Conservation (phyloP, 1,140 invertebrate genomes). For the Aphelinus certus region DNA sequence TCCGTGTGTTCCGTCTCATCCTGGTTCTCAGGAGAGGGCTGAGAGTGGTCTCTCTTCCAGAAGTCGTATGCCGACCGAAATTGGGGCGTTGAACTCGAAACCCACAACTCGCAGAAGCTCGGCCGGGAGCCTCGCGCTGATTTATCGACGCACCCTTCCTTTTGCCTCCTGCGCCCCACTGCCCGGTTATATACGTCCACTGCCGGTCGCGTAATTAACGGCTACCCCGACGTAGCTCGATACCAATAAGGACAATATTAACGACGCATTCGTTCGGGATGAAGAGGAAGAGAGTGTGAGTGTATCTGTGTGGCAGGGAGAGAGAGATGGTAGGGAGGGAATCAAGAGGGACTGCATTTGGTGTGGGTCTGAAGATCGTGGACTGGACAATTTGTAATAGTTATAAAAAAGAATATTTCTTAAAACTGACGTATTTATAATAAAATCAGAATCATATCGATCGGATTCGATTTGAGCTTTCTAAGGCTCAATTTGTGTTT, state of each 20-base stretch:
- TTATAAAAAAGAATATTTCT: too few relatives aligned
- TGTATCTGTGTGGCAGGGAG: too few relatives aligned
- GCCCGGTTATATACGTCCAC: neutral
- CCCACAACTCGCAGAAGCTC: neutral
- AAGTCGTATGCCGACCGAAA: slow-evolving; percentile 11
- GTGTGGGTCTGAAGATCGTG: too few relatives aligned
- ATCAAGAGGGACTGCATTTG: too few relatives aligned
- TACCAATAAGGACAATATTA: slow-evolving; percentile 12
- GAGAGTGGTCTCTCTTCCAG: neutral
- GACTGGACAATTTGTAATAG: too few relatives aligned
- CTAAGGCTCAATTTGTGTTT: too few relatives aligned
- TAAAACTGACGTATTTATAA: too few relatives aligned
- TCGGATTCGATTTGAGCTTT: too few relatives aligned
- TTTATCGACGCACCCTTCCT: slow-evolving; percentile 32
- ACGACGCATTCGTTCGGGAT: too few relatives aligned
- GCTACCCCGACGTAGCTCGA: slow-evolving; percentile 9
- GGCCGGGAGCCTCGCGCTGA: neutral
- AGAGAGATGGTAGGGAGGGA: too few relatives aligned
- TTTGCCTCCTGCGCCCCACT: neutral
- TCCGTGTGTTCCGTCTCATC: neutral
- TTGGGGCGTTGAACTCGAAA: slow-evolving; percentile 31
- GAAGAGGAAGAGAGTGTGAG: too few relatives aligned
- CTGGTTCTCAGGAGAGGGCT: neutral
- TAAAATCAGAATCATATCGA: too few relatives aligned
- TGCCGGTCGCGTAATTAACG: slow-evolving; percentile 24